A percentile compares a stretch with the other conserved stretches of the same genome.
Evolutionary conservation across 2,113 vertebrate species (phyloP).

Genomic region (Melanerpes aurifrons): DNA sequence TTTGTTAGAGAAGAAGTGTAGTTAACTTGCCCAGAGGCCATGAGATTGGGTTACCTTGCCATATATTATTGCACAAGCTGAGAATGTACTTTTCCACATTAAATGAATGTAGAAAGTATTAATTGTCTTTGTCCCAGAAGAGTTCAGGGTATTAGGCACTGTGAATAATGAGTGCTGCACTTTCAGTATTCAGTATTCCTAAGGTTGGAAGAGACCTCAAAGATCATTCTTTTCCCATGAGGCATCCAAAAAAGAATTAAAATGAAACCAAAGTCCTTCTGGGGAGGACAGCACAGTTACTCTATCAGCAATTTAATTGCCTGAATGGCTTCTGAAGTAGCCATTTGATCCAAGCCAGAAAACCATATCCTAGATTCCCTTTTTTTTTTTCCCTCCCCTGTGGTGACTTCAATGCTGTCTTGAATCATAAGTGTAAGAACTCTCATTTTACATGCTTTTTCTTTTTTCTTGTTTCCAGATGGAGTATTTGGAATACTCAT

Average conservation of each 20-base stretch:
- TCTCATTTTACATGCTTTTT: neutral
- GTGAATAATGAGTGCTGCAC: neutral
- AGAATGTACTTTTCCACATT: conserved; percentile 9
- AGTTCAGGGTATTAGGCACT: neutral
- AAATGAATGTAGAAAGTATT: neutral
- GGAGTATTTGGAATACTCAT: neutral
- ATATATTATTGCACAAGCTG: neutral
- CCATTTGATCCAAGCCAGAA: conserved; percentile 8
- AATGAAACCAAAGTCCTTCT: conserved; percentile 31
- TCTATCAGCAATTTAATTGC: neutral
- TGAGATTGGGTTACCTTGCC: neutral
- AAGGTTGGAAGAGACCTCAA: no score
- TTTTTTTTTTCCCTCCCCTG: neutral
- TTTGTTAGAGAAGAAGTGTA: neutral
- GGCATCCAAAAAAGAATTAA: conserved; percentile 3
- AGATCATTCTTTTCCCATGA: conserved; percentile 2
- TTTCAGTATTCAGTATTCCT: neutral
- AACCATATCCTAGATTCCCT: neutral
- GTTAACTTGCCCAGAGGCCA: neutral
- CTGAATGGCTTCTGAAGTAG: neutral
- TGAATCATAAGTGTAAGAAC: neutral
- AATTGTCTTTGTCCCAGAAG: conserved; percentile 28
- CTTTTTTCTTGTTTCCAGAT: neutral
- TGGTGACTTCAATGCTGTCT: neutral
- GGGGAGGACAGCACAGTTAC: neutral